phyloP scores from a whole-genome alignment of 2,113 vertebrate species.

The Haemorhous mexicanus region DNA sequence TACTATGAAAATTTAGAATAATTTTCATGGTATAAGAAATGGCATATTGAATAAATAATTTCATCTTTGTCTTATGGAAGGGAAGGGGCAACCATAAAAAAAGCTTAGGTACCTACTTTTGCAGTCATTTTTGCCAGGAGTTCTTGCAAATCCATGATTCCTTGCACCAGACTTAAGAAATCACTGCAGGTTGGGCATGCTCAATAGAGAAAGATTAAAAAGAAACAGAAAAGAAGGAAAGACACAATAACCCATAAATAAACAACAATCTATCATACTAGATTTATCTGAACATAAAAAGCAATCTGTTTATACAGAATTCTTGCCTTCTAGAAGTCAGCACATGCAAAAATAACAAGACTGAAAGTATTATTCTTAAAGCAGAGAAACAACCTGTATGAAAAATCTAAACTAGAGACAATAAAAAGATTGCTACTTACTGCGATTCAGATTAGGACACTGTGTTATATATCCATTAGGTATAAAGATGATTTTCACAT shows the following conservation, averaged over 20 bases:
- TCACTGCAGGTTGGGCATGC: conserved; percentile 98
- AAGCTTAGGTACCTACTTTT: conserved; percentile 81
- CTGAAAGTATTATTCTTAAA: background rate
- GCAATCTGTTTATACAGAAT: background rate
- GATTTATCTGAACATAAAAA: background rate
- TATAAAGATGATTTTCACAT: conserved; percentile 90
- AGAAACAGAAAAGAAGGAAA: background rate
- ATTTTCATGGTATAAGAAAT: background rate
- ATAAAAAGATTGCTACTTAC: conserved; percentile 78
- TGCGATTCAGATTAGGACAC: conserved; percentile 96
- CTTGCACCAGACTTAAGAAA: conserved; percentile 96
- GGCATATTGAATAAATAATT: conserved; percentile 14
- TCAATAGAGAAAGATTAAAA: conserved; percentile 75
- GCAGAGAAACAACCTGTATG: background rate
- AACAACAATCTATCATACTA: background rate
- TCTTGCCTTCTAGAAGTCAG: background rate
- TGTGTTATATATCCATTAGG: conserved; percentile 92
- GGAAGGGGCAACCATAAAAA: background rate
- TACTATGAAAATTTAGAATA: background rate
- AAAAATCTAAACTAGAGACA: background rate
- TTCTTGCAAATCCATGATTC: conserved; percentile 99
- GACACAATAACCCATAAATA: conserved; percentile 33
- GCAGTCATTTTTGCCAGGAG: conserved; percentile 97
- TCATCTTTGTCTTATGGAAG: background rate
- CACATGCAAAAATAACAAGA: background rate